Evolutionary conservation across 30 jellyfish, hydroid and myxozoan species (phyloP), one percentile per base, ranked within the genome.

Genomic region (Rhopilema esculentum): DNA sequence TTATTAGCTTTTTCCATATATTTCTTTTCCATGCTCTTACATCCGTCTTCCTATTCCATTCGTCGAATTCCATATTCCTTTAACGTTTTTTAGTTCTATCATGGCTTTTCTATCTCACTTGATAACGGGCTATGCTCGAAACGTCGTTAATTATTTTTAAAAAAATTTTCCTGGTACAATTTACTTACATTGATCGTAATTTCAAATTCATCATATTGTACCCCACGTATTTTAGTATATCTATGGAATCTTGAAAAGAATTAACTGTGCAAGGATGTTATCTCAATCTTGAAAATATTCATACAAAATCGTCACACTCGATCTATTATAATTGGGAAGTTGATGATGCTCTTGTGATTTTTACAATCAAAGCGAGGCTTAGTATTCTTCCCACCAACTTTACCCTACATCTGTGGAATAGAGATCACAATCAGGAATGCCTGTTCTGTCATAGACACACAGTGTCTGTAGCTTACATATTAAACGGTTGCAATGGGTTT

Each of bases 251-350:
- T 57, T 1, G 26, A 18, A 57, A 57, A 6, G 70, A 57, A 57
- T 57, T 57, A 57, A 57, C 70, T 57, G 70, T 57, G 70, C 70
- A 57, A 57, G 70, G 8, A 1, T 57, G 70, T 57, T 57, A 57
- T 57, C 6, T 1, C 0, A 57, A 57, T 57, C 70, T 57, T 57
- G 70, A 57, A 6, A 57, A 57, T 57, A 26, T 6, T 57, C 6
- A 0, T 57, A 57, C 22, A 0, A 57, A 57, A 7, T 57, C 70
- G 6, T 57, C 70, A 57, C 70, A 57, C 70, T 57, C 70, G 70
- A 57, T 57, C 70, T 57, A 57, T 57, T 57, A 57, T 57, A 57
- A 57, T 57, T 57, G 70, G 8, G 22, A 57, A 57, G 70, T 57
- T 57, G 70, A 57, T 57, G 70, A 57, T 57, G 6, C 70, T 7